A percentile compares a stretch with the other conserved stretches of the same genome.
phyloP scores from a whole-genome alignment of 2,797 vertebrate genomes.

The Melanotaenia parkinsoni region DNA sequence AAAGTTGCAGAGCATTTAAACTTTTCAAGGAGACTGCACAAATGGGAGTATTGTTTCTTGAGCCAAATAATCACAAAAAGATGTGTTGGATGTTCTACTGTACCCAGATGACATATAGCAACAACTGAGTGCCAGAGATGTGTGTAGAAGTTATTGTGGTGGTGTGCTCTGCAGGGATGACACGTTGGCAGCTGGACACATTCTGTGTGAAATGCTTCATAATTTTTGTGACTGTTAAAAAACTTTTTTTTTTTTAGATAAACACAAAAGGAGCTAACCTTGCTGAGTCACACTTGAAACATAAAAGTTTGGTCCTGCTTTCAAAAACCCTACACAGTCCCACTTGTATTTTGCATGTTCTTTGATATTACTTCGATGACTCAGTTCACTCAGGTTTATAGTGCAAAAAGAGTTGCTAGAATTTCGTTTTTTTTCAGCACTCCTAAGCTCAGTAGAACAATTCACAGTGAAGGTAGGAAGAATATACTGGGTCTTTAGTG shows the following conservation, averaged over 20 bases:
- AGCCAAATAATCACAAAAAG: slow-evolving; percentile 20
- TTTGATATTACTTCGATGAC: not conserved
- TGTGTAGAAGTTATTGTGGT: not conserved
- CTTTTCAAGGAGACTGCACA: slow-evolving; percentile 38
- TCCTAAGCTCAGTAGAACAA: not conserved
- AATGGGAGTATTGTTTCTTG: slow-evolving; percentile 32
- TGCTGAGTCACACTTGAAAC: not conserved
- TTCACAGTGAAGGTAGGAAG: not conserved
- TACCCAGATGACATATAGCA: slow-evolving; percentile 14
- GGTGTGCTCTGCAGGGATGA: not conserved
- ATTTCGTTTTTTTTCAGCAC: not conserved
- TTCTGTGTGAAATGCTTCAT: slow-evolving; percentile 3
- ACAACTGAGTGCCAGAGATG: not conserved
- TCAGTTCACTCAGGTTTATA: not conserved
- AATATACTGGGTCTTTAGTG: not conserved
- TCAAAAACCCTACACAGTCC: not conserved
- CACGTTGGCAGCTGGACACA: not conserved
- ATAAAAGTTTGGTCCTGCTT: not conserved
- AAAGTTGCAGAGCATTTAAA: slow-evolving; percentile 57
- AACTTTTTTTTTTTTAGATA: not conserved
- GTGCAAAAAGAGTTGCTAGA: not conserved
- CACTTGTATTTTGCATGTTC: not conserved
- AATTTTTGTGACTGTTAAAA: not conserved
- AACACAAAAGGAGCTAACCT: not conserved
- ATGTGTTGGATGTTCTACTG: slow-evolving; percentile 11